Evolutionary conservation across 2,888 invertebrate species (phyloP).

Genomic region (Hyposoter didymator): DNA sequence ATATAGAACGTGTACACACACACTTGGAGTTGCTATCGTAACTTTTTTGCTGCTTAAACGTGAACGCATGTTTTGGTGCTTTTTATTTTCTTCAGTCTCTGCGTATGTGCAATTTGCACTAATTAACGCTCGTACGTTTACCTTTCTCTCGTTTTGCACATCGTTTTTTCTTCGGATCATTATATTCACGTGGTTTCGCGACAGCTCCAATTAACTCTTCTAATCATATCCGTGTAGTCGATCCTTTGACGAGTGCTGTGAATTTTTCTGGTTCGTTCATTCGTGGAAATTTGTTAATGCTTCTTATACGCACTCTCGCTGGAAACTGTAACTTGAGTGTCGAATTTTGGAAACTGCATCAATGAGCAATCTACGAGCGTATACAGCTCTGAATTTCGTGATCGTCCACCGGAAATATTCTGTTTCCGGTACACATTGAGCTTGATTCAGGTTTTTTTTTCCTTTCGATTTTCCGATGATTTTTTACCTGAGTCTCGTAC

Average conservation of each 20-base stretch:
- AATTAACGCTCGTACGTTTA: conserved; percentile 2
- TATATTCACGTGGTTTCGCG: background rate
- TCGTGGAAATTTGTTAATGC: background rate
- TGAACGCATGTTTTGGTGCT: background rate
- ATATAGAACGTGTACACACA: background rate
- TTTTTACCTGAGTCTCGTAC: conserved; percentile 22
- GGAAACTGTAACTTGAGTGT: no score
- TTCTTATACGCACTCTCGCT: background rate
- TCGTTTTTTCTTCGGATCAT: background rate
- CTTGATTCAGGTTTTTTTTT: background rate
- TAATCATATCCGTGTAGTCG: background rate
- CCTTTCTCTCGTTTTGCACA: background rate
- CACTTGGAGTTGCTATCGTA: background rate
- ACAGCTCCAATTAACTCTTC: conserved; percentile 1
- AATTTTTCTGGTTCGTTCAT: background rate
- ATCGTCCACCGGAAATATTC: background rate
- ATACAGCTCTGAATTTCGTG: no score
- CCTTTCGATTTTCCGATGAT: conserved; percentile 5
- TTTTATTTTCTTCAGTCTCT: background rate
- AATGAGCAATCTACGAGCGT: no score
- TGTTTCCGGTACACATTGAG: background rate
- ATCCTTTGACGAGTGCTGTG: background rate
- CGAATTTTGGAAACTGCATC: no score
- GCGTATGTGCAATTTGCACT: background rate
- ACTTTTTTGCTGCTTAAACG: background rate